These are phyloP conservation scores for Lacerta bilineata DNA, from an alignment of 2,797 vertebrate genomes.

Conservation along the genomic window DNA sequence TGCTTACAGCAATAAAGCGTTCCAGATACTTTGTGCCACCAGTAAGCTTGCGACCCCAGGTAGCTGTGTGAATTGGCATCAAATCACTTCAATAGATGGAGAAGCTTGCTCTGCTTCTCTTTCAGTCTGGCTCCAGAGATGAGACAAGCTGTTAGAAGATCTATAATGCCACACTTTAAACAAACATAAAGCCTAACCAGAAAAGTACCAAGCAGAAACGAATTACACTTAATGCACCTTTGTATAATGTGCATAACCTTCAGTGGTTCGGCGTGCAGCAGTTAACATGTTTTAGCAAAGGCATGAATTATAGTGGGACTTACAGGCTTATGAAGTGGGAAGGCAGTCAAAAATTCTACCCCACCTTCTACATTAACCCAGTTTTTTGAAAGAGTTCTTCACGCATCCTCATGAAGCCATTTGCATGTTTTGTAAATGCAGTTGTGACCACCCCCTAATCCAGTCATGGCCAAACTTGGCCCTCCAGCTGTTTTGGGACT, in stretches of 20 bases:
- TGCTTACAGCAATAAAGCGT: conserved; percentile 9
- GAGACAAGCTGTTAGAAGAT: not conserved
- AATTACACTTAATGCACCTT: not conserved
- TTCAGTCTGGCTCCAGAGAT: not conserved
- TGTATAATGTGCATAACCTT: not conserved
- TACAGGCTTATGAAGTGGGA: not conserved
- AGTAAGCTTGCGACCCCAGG: conserved; percentile 34
- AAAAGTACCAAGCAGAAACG: not conserved
- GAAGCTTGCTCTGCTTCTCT: not conserved
- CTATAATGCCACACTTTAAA: not conserved
- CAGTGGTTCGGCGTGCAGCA: not conserved
- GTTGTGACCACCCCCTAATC: too few species aligned
- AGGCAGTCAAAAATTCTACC: not conserved
- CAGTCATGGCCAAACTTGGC: too few species aligned
- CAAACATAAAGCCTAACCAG: not conserved
- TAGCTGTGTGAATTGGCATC: conserved; percentile 26
- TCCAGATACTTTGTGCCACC: conserved; percentile 43
- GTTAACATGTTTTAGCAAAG: not conserved
- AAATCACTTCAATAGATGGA: conserved; percentile 13
- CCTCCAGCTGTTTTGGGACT: too few species aligned
- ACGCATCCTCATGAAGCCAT: too few species aligned
- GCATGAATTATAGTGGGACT: too few species aligned
- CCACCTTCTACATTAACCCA: not conserved
- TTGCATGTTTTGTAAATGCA: not conserved
- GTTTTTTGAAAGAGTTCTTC: not conserved